Base-by-base conservation (phyloP, 2,888 invertebrate species). In the Lithophane semibrunnea region DNA sequence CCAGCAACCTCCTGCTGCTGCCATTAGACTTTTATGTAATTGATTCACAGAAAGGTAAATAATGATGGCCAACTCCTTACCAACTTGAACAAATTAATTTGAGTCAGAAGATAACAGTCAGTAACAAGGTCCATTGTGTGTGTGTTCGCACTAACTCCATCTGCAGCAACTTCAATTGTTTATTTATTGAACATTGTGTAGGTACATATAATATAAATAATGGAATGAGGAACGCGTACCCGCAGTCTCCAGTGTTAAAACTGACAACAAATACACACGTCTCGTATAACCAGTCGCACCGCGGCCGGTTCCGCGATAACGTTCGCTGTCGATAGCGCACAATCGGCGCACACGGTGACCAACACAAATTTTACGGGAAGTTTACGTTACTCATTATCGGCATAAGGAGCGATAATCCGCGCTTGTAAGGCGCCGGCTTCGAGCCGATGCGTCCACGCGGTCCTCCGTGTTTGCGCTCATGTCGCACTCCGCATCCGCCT, bases 331-430 rank as follows among this genome's bases (percentile, higher is more conserved):
- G 92, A 92, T 92, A 92, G 88, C 89, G 90, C 88, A 91, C 90
- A 90, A 91, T 91, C 91, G 90, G 87, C 88, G 88, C 86, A 89
- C 90, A 89, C 88, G 87, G 86, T 88, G 90, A 88, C 90, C 91
- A 89, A 91, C 90, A 91, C 89, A 84, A 91, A 90, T 92, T 91
- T 90, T 91, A 89, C 87, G 91, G 94, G 93, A 92, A 94, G 94
- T 95, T 94, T 94, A 93, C 91, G 89, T 93, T 94, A 90, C 89
- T 94, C 89, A 94, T 96, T 96, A 95, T 94, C 94, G 92, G 87
- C 87, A 86, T 89, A 90, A 92, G 92, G 91, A 91, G 91, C 91
- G 93, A 94, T 94, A 94, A 94, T 94, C 94, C 91, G 89, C 90
- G 92, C 91, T 88, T 90, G 91, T 87, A 85, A 88, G 90, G 88